Evolutionary conservation across 2,888 invertebrate genomes (phyloP), one percentile per base, ranked within the genome.

Genomic region (Philhelius pedissequus): DNA sequence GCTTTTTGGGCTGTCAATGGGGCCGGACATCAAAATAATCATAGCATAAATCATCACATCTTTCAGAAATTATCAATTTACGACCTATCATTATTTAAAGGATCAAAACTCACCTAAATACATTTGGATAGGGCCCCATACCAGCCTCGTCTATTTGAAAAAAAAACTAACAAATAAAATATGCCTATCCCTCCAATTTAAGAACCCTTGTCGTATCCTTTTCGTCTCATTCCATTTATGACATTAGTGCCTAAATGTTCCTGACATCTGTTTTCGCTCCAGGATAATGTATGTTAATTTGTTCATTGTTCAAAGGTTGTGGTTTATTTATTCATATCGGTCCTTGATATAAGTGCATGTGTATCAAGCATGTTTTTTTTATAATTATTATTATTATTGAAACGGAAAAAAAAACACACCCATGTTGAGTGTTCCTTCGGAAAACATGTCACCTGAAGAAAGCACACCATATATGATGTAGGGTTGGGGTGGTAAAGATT

Each of bases 361-460:
- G 1, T 64, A 20, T 13, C 30, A 18, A 20, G 3, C 25, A 43
- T 45, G n/a, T 45, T 64, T 45, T 13, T 62, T 18, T 30, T 30
- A 60, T 30, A 4, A 64, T 48, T 22, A 48, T 32, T 30, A 45
- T 35, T 35, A 56, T 64, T 64, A 30, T 62, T 43, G 22, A 64
- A 30, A 54, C 52, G 56, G n/a, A 68, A 15, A 9, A 27, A 30
- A 56, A 62, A 77, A 32, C 8, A 22, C 25, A 35, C 32, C 13
- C 48, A 56, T 13, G 20, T 20, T 52, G 62, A 20, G 18, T 35
- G 18, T 20, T 50, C n/a, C 54, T 35, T 27, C 20, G 58, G 25
- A 66, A 52, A 60, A 43, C 27, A 43, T 74, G 68, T 79, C 79
- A 74, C 74, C 60, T 60, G 60, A 22, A 48, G n/a, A 13, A 9